Base-by-base conservation (phyloP, 2,113 vertebrate genomes). In the Scomber scombrus region DNA sequence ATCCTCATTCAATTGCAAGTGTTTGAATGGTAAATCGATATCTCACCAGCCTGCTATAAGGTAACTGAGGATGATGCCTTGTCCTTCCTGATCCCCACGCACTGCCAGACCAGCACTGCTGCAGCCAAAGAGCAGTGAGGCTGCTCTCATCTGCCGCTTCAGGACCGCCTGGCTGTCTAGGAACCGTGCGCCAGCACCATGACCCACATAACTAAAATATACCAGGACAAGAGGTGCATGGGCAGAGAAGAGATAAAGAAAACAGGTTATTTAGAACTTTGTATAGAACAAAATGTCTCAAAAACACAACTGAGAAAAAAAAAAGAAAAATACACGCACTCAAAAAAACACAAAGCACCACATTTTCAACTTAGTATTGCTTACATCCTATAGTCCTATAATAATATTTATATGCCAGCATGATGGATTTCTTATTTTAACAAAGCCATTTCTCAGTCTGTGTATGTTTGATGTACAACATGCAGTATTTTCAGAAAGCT, bases 21-120 rank as follows among this genome's bases (percentile, higher is more conserved):
- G 6, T 40, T 26, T 12, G n/a, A 10, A 58, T 61, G 13, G 5
- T 34, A 23, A 11, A 58, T 2, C 13, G 19, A 11, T 45, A 15
- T 71, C 96, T 95, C 92, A 98, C 97, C 97, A 98, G 63, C 97
- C 97, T 3, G 97, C 97, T 78, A 96, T 96, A 85, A 98, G 94
- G 92, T 98, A 98, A 87, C 95, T 96, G 75, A 98, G 95, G 55
- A 97, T 81, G 4, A 97, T 96, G 50, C 97, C 97, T 2, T 94
- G 89, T 9, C 96, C 97, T 31, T 98, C 97, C 74, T 97, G 94
- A 71, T 94, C 85, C 3, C 97, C 96, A 0, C 95, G 95, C 34
- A 97, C 94, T 1, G 96, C 95, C 19, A 98, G 93, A 7, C 96
- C 96, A 0, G 96, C 97, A 4, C 97, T 98, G 84, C 97, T 98